These are phyloP conservation scores for Falco berigora DNA, from an alignment of 2,797 vertebrate genomes.

Conservation along the genomic window DNA sequence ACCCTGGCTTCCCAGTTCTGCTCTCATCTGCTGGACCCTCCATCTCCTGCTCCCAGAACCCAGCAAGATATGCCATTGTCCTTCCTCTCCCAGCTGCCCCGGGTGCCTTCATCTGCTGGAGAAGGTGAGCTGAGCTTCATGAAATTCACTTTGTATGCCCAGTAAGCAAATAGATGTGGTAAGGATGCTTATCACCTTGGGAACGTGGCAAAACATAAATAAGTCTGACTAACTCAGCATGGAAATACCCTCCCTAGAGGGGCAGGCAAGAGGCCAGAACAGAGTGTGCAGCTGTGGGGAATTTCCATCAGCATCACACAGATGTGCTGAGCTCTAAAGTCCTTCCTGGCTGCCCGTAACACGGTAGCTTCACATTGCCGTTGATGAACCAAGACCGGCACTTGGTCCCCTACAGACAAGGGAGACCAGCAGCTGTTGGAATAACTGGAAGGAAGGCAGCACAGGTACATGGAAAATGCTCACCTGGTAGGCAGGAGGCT, in stretches of 20 bases:
- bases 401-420: neutral
- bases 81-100: neutral
- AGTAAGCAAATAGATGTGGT: neutral
- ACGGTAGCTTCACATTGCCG: fast-evolving
- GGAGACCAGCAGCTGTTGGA: neutral
- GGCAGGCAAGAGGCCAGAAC: neutral
- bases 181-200: neutral
- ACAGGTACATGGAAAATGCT: neutral
- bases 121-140: neutral
- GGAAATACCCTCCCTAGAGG: neutral
- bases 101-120: neutral
- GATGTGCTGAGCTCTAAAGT: neutral
- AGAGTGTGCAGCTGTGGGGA: neutral
- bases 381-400: neutral
- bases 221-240: neutral
- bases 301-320: neutral
- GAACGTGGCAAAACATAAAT: neutral
- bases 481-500: neutral
- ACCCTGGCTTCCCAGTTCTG: neutral
- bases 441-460: neutral
- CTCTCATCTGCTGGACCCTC: neutral
- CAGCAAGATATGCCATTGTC: neutral
- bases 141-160: neutral
- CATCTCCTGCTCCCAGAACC: neutral
- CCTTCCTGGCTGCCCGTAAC: neutral